Base-by-base conservation (phyloP, 2,888 invertebrate genomes). In the Sialis lutaria region DNA sequence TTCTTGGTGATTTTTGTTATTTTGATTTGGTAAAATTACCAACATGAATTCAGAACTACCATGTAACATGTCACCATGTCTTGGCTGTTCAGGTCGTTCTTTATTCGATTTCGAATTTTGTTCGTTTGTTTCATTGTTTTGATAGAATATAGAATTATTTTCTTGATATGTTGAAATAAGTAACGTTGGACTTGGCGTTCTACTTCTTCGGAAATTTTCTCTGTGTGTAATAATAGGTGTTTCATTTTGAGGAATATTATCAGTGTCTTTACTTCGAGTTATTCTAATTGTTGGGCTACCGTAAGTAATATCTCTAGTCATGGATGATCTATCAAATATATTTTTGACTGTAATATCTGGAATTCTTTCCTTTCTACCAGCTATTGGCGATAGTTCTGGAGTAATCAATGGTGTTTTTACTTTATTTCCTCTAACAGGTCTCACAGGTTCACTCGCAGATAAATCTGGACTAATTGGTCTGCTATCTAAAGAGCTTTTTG, bases 31-130 rank as follows among this genome's bases (percentile, higher is more conserved):
- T 57, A 75, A 75, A 42, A 88, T 70, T 45, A 87, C 82, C 52
- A 87, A 67, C 82, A 88, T 84, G 58, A 86, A 82, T 63, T 88
- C 88, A 45, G 80, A 82, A 63, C 84, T 84, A 39, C 77, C 80
- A 45, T 75, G 74, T 41, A 68, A 55, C 45, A 68, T 69, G 53
- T 67, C 69, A 46, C 37, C 47, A 46, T 45, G 46, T 12, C 54
- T 53, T 45, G 50, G 48, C 40, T 40, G 47, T 50, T 33, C 31
- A 37, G 8, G 44, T 52, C 42, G 49, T 3, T 48, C 33, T 13
- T 48, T 33, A 40, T 47, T 49, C 30, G 31, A 37, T 7, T 40
- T 46, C 10, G 30, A 46, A 42, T 34, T 47, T 50, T 40, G 13
- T 41, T 33, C 43, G 33, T n/a, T 33, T 22, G 22, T 4, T 22